Percentiles rank a stretch among this genome's conserved stretches.
Conservation (phyloP, 2,888 invertebrate genomes). For the Therioaphis trifolii region DNA sequence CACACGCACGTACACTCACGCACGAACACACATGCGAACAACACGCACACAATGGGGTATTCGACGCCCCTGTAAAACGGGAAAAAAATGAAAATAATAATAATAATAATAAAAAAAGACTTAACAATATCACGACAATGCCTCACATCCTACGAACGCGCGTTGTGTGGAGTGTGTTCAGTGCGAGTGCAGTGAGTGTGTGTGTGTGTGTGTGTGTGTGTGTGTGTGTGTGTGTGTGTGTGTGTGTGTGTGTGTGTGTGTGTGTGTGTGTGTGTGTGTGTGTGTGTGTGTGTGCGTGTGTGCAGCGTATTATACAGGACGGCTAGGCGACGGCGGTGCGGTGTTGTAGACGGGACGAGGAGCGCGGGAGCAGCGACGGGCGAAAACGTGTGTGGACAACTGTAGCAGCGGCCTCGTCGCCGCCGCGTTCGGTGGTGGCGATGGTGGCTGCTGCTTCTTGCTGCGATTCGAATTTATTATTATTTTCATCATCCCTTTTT, state of each 20-base stretch:
- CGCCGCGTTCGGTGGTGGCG: neutral
- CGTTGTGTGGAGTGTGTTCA: neutral
- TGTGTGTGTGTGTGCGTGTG: neutral
- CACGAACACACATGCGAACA: no score
- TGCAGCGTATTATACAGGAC: no score
- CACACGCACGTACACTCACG: neutral
- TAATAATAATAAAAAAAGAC: neutral
- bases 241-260: neutral
- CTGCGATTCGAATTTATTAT: no score
- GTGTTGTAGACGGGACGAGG: neutral
- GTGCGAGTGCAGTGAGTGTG: neutral
- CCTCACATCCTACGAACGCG: neutral
- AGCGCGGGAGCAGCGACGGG: neutral
- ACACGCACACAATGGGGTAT: conserved; percentile 38
- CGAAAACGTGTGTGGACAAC: conserved; percentile 12
- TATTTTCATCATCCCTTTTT: no score
- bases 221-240: neutral
- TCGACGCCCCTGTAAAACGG: conserved; percentile 37
- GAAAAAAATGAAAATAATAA: conserved; percentile 15
- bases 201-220: neutral
- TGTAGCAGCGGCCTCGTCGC: neutral
- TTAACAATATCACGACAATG: conserved; percentile 49
- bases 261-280: no score
- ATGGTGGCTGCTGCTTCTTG: no score
- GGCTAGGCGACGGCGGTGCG: no score